These are phyloP conservation scores for Odontesthes bonariensis DNA, from an alignment of 2,113 vertebrate species.

Conservation along the genomic window DNA sequence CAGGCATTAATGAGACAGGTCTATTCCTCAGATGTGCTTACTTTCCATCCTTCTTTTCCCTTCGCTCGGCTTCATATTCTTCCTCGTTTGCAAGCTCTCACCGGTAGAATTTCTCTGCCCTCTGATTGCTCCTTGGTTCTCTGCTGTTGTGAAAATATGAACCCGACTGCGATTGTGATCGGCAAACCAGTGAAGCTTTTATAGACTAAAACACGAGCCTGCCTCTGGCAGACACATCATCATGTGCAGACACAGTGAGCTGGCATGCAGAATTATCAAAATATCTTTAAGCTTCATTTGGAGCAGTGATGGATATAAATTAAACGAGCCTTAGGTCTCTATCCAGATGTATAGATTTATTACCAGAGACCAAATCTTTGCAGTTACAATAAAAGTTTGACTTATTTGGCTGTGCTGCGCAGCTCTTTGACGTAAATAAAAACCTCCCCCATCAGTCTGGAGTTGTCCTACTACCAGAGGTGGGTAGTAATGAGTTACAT, in stretches of 20 bases:
- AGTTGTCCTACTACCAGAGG: too few species aligned
- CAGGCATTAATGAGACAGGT: slow-evolving; percentile 17
- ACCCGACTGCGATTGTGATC: slow-evolving; percentile 2
- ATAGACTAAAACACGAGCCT: slow-evolving; percentile 6
- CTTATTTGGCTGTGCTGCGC: too few species aligned
- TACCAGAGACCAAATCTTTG: neutral
- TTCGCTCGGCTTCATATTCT: neutral
- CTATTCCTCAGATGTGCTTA: neutral
- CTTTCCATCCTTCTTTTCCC: neutral
- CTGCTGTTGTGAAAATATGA: slow-evolving; percentile 9
- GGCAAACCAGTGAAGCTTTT: slow-evolving; percentile 24
- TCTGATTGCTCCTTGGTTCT: neutral
- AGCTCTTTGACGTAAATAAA: too few species aligned
- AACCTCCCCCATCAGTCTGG: too few species aligned
- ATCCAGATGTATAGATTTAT: neutral
- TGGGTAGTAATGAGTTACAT: too few species aligned
- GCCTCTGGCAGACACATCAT: neutral
- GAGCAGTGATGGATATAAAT: neutral
- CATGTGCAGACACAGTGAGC: neutral
- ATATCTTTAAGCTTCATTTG: neutral
- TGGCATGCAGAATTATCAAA: neutral
- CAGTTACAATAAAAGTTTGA: neutral
- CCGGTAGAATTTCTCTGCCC: neutral
- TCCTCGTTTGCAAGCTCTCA: neutral
- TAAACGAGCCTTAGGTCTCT: neutral